Conservation (phyloP, 2,113 vertebrate genomes). For the Trichechus manatus region DNA sequence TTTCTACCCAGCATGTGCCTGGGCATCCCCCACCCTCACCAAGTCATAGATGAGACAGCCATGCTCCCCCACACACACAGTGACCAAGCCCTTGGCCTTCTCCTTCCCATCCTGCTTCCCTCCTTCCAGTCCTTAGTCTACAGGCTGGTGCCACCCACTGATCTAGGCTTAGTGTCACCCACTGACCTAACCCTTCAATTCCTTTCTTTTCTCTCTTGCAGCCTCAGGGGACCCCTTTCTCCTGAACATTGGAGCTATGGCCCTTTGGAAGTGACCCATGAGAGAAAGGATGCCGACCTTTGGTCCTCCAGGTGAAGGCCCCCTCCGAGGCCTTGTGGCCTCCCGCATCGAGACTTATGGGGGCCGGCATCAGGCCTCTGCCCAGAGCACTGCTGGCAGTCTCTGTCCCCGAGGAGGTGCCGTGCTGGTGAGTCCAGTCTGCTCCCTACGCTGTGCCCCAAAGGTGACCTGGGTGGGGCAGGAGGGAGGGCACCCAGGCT, state of each 20-base stretch:
- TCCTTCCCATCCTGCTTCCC: neutral
- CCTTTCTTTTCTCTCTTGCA: slow-evolving; percentile 30
- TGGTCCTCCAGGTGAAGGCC: neutral
- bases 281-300: slow-evolving; percentile 66
- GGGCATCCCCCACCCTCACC: neutral
- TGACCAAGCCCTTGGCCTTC: neutral
- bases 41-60: neutral
- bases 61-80: neutral
- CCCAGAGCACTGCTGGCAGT: neutral
- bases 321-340: slow-evolving; percentile 69
- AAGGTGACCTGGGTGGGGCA: slow-evolving; percentile 50
- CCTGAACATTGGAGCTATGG: slow-evolving; percentile 58
- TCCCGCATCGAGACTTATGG: slow-evolving; percentile 72
- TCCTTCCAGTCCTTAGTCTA: neutral
- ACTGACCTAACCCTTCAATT: neutral
- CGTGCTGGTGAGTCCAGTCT: slow-evolving; percentile 38
- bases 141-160: neutral
- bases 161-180: neutral
- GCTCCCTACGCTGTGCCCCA: neutral
- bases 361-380: neutral
- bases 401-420: neutral
- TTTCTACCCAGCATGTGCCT: neutral
- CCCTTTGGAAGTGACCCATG: slow-evolving; percentile 62
- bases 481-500: neutral
- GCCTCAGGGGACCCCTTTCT: slow-evolving; percentile 33